Percentiles rank a stretch among this genome's conserved stretches.
Conservation (phyloP, 2,797 vertebrate genomes). For the Gallinago nigripennis region DNA sequence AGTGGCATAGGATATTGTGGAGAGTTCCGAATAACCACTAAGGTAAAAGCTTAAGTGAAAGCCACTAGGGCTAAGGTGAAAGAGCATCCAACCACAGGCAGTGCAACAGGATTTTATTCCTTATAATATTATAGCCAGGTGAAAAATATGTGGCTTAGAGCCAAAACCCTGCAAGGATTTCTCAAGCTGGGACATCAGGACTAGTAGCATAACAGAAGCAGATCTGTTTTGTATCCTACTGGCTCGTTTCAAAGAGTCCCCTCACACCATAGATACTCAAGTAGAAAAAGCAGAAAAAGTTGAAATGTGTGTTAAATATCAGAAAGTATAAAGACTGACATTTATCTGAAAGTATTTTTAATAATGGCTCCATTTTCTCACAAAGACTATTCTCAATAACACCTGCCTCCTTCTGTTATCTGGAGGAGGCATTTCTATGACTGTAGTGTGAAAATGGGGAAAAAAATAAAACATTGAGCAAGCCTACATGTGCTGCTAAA, state of each 20-base stretch:
- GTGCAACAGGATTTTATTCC: neutral
- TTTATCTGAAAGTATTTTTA: conserved; percentile 51
- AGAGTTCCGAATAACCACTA: neutral
- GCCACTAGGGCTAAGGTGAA: neutral
- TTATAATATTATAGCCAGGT: neutral
- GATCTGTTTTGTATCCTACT: neutral
- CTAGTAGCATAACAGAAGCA: neutral
- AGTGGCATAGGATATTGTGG: neutral
- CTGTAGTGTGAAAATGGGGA: neutral
- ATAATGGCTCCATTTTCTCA: conserved; percentile 20
- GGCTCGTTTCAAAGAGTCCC: neutral
- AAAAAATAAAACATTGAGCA: neutral
- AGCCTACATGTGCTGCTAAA: neutral
- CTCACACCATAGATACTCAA: neutral
- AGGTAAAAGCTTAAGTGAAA: neutral
- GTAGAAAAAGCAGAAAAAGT: neutral
- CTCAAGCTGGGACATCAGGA: neutral
- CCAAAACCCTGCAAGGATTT: neutral
- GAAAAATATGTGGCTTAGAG: neutral
- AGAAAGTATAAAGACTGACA: conserved; percentile 13
- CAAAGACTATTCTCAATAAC: conserved; percentile 28
- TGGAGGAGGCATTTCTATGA: conserved; percentile 19
- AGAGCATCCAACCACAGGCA: neutral
- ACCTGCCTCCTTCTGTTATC: conserved; percentile 34
- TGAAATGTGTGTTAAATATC: conserved; percentile 15